Base-by-base conservation (phyloP, 2,113 vertebrate genomes). In the Antennarius striatus region DNA sequence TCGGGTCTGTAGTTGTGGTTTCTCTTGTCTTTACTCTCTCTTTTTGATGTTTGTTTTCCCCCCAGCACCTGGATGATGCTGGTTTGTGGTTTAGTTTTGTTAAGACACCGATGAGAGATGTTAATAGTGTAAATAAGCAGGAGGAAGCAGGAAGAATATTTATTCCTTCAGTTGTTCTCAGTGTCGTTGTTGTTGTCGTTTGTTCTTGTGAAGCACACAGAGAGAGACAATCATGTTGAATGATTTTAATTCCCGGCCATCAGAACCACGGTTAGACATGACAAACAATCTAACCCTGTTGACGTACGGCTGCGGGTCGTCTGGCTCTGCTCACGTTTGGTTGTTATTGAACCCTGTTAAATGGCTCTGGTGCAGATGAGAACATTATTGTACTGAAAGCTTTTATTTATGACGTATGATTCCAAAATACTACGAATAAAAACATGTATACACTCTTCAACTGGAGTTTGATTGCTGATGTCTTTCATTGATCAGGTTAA, bases 371-470 rank as follows among this genome's bases (percentile, higher is more conserved):
- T 83, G 72, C 75, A 56, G 58, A 67, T 46, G 17, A 75, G 56
- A 75, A 80, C 70, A 28, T 65, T 74, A 66, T 74, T 75, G 80
- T 79, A 67, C 61, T 73, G 56, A 86, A 80, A 74, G 8, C 39
- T 82, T 77, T 84, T 85, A 88, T 88, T 89, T 86, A 86, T 89
- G 81, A 86, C 75, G 88, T 86, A 80, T 75, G 71, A 75, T 69
- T 73, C 62, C 47, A 73, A 71, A 72, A 63, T 79, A 77, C n/a
- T 67, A 55, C 48, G 62, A 87, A 80, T 86, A 86, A 83, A 89
- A 47, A 66, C 51, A 15, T 81, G 42, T 80, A 59, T 55, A 73
- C 68, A 76, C 71, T 42, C 32, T 46, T 5, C 16, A 22, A 10
- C 39, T 10, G 5, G 39, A 40, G 39, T 40, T 6, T 40, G 39